A percentile compares a stretch with the other conserved stretches of the same genome.
These are phyloP conservation scores for Metallyticus violacea DNA, from an alignment of 2,888 invertebrate species.

Conservation along the genomic window DNA sequence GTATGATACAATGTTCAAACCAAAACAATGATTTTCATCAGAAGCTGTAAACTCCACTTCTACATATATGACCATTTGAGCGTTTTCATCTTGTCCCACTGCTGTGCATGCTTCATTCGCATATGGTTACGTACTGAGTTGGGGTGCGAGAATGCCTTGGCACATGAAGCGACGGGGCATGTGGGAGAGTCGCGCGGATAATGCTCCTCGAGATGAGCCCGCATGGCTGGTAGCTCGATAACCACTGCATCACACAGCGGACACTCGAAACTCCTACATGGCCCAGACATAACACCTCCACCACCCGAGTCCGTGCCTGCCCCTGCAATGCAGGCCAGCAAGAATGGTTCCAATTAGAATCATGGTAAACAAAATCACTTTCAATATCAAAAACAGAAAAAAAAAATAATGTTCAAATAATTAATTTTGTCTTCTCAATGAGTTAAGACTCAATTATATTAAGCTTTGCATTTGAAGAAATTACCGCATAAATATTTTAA, in stretches of 20 bases:
- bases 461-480: neutral
- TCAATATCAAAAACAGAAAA: neutral
- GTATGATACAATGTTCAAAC: neutral
- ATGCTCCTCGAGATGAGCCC: conserved; percentile 76
- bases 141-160: conserved; percentile 74
- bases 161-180: conserved; percentile 75
- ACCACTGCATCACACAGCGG: conserved; percentile 70
- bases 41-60: neutral
- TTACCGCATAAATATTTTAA: neutral
- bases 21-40: neutral
- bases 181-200: conserved; percentile 81
- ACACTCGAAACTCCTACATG: conserved; percentile 55
- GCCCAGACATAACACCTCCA: conserved; percentile 23
- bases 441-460: neutral
- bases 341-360: conserved; percentile 34
- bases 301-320: conserved; percentile 35
- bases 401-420: neutral
- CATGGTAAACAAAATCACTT: conserved; percentile 7
- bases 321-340: conserved; percentile 35
- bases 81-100: conserved; percentile 83
- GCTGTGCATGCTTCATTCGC: conserved; percentile 76
- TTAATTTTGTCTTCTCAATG: neutral
- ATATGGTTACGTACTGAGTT: conserved; percentile 86
- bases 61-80: conserved; percentile 68
- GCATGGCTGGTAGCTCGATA: conserved; percentile 63